These are phyloP conservation scores for Calyptommatus sinebrachiatus DNA, from an alignment of 2,113 vertebrate species.

Conservation along the genomic window DNA sequence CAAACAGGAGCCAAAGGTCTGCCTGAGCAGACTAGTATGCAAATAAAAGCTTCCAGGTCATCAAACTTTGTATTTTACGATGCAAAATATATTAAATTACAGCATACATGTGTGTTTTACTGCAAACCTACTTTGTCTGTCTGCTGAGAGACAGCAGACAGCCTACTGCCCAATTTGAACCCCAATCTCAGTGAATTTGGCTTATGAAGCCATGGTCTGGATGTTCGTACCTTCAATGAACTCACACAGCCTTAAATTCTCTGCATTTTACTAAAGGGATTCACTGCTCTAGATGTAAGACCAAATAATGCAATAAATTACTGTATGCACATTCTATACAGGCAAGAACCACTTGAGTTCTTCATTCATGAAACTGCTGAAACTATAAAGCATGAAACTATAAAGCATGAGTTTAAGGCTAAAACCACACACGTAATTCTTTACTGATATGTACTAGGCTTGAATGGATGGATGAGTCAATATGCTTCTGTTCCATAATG, in stretches of 20 bases:
- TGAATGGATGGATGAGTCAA: background rate
- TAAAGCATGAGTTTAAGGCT: background rate
- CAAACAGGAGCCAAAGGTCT: too few relatives aligned
- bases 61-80: background rate
- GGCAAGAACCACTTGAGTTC: background rate
- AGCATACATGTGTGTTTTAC: background rate
- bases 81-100: fast-evolving
- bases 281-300: background rate
- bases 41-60: background rate
- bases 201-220: too few relatives aligned
- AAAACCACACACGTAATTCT: background rate
- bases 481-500: background rate
- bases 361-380: background rate
- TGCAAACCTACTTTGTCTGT: background rate
- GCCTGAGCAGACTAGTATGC: background rate
- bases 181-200: background rate
- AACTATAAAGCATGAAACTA: background rate
- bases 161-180: background rate
- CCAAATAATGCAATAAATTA: background rate
- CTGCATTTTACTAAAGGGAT: background rate
- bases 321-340: background rate
- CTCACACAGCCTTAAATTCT: background rate
- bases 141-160: background rate
- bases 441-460: background rate
- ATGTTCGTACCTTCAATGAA: too few relatives aligned